Conservation (phyloP, 2,113 vertebrate species). For the Laterallus jamaicensis region DNA sequence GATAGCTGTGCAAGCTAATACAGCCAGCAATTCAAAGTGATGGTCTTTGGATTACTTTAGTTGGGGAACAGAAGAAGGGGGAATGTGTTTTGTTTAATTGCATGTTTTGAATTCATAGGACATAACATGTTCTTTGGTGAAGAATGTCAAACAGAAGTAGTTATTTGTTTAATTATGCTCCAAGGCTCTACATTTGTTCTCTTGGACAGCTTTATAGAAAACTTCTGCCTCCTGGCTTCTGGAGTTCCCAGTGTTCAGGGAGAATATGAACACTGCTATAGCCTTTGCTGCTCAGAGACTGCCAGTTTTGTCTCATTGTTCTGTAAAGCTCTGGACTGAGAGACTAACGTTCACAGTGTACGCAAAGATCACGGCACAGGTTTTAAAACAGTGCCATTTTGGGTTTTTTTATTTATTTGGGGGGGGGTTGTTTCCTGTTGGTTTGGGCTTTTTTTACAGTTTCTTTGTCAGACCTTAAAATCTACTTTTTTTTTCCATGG, state of each 20-base stretch:
- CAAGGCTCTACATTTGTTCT: conserved; percentile 1
- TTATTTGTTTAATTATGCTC: conserved; percentile 33
- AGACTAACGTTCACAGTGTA: background rate
- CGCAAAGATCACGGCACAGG: background rate
- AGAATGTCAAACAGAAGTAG: conserved; percentile 12
- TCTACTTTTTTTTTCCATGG: background rate
- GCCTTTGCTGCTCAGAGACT: background rate
- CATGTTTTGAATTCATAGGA: conserved; percentile 22
- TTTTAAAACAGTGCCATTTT: background rate
- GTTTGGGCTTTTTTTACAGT: background rate
- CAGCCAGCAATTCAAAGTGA: background rate
- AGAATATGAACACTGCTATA: background rate
- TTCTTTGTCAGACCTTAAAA: background rate
- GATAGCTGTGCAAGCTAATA: background rate
- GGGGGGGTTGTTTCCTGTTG: rapidly evolving
- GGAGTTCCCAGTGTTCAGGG: background rate
- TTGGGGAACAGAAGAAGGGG: background rate
- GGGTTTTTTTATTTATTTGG: background rate
- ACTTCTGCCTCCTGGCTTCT: conserved; percentile 9
- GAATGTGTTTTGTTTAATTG: conserved; percentile 19
- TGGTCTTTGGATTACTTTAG: background rate
- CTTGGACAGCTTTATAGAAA: background rate
- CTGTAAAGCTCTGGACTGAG: background rate
- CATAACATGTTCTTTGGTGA: background rate
- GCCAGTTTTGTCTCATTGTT: background rate